Percentiles rank a stretch among this genome's conserved stretches.
phyloP scores from a whole-genome alignment of 2,113 vertebrate genomes.

The Sterna hirundo region DNA sequence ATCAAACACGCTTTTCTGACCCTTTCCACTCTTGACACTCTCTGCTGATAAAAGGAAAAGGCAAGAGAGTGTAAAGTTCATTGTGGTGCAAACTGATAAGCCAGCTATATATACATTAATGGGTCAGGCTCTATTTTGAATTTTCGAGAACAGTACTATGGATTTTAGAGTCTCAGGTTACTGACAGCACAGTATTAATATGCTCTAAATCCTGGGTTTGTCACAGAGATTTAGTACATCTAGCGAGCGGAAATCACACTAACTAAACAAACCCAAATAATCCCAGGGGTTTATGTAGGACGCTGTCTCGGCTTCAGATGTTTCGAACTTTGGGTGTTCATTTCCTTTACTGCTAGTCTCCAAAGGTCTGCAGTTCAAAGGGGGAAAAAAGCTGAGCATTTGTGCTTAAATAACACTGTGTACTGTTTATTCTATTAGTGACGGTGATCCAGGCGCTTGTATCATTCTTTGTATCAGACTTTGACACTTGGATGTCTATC shows the following conservation, averaged over 20 bases:
- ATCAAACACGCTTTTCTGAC: background rate
- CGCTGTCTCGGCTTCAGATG: background rate
- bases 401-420: slow-evolving; percentile 7
- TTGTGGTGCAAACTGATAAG: background rate
- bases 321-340: background rate
- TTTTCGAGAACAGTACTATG: background rate
- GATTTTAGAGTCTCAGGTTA: background rate
- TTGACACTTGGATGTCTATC: slow-evolving; percentile 69
- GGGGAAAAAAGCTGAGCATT: background rate
- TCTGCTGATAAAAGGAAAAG: background rate
- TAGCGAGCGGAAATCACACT: background rate
- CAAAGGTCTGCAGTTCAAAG: slow-evolving; percentile 18
- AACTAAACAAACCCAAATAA: background rate
- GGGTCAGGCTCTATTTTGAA: background rate
- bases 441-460: background rate
- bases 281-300: background rate
- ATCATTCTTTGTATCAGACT: slow-evolving; percentile 63
- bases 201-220: background rate
- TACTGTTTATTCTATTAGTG: slow-evolving; percentile 37
- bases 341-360: slow-evolving; percentile 13
- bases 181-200: background rate
- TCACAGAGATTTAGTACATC: background rate
- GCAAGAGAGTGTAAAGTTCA: background rate
- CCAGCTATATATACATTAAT: background rate
- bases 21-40: background rate